Conservation (phyloP, 2,888 invertebrate species). For the Diabrotica balteata region DNA sequence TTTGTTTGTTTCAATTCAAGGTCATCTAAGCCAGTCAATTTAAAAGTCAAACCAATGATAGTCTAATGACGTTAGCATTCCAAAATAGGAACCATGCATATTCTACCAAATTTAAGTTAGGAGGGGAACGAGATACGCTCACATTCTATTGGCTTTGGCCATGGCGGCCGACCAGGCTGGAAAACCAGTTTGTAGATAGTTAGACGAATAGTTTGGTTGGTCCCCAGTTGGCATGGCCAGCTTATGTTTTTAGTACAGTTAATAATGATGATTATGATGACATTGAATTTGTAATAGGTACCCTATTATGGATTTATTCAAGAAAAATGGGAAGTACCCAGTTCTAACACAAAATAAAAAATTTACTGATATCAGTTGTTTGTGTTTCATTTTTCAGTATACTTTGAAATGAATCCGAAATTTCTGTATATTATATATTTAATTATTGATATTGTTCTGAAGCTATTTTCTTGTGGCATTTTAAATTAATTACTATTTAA, state of each 20-base stretch:
- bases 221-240: conserved; percentile 32
- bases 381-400: too few species aligned
- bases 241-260: conserved; percentile 28
- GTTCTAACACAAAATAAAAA: too few species aligned
- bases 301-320: too few species aligned
- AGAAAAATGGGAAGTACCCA: too few species aligned
- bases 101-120: conserved; percentile 41
- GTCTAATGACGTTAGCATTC: conserved; percentile 34
- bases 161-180: conserved; percentile 18
- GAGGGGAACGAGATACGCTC: conserved; percentile 33
- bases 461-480: too few species aligned
- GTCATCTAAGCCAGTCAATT: conserved; percentile 46
- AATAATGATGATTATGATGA: background rate
- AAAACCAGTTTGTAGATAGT: conserved; percentile 44
- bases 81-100: conserved; percentile 41
- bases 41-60: conserved; percentile 43
- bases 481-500: too few species aligned
- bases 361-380: too few species aligned
- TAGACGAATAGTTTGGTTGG: conserved; percentile 46
- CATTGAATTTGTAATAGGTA: too few species aligned
- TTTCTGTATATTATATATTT: too few species aligned
- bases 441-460: too few species aligned
- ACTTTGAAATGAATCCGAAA: too few species aligned
- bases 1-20: conserved; percentile 51
- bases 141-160: conserved; percentile 43